These are phyloP conservation scores for Bombus affinis DNA, from an alignment of 1,140 invertebrate genomes.

Conservation along the genomic window DNA sequence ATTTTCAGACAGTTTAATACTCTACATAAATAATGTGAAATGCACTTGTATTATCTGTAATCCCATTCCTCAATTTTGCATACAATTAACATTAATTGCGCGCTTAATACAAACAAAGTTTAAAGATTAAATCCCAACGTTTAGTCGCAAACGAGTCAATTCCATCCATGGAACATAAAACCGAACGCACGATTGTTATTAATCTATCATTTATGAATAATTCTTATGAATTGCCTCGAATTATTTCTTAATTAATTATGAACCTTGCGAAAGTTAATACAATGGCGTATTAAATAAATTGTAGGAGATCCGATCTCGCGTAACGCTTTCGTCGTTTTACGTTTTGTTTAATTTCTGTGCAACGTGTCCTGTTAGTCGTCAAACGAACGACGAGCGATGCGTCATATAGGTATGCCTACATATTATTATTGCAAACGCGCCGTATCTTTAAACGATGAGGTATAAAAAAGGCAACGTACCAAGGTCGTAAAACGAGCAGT, in stretches of 20 bases:
- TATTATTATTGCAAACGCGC: constrained; percentile 31
- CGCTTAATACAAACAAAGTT: not conserved
- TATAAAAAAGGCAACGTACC: not conserved
- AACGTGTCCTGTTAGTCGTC: not conserved
- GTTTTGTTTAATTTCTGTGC: not conserved
- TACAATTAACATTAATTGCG: not conserved
- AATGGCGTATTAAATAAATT: not conserved
- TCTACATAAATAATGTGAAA: not conserved
- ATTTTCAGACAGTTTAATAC: not conserved
- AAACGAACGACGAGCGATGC: not conserved
- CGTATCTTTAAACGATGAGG: not conserved
- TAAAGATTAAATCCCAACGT: not conserved
- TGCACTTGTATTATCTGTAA: not conserved
- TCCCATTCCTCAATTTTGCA: not conserved
- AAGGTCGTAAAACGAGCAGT: not conserved
- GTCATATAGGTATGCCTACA: constrained; percentile 2
- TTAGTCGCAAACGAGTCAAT: no score
- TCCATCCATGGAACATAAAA: not conserved
- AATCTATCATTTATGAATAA: not conserved
- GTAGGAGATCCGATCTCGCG: not conserved
- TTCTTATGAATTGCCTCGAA: not conserved
- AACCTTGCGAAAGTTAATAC: not conserved
- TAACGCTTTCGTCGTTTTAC: not conserved
- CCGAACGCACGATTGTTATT: not conserved
- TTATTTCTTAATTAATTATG: not conserved